A percentile compares a stretch with the other conserved stretches of the same genome.
Conservation (phyloP, 2,797 vertebrate species). For the Amblyraja radiata region DNA sequence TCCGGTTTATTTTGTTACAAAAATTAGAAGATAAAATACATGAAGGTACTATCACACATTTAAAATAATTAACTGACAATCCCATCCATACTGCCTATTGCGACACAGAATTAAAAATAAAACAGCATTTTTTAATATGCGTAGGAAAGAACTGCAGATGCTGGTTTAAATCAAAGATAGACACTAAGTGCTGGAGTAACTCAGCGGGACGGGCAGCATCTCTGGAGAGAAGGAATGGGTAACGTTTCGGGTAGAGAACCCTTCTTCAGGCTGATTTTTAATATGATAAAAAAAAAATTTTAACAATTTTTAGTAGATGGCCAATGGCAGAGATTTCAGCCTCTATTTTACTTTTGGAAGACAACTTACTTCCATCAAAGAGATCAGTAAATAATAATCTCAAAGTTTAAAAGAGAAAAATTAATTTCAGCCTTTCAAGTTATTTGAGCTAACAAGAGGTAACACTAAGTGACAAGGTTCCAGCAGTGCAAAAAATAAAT, state of each 20-base stretch:
- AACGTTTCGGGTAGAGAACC: too few relatives aligned
- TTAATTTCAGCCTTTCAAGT: neutral
- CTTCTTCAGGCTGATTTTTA: too few relatives aligned
- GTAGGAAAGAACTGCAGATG: too few relatives aligned
- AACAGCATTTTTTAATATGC: too few relatives aligned
- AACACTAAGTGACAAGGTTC: neutral
- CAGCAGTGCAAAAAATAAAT: neutral
- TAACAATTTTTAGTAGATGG: neutral
- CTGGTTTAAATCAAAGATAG: too few relatives aligned
- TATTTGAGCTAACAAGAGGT: neutral
- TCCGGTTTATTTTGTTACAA: neutral
- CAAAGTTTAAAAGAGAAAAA: neutral
- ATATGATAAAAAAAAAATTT: neutral
- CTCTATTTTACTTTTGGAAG: neutral
- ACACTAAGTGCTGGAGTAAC: too few relatives aligned
- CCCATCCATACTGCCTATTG: neutral
- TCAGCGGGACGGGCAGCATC: too few relatives aligned
- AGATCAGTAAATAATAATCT: neutral
- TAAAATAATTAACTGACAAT: conserved; percentile 19
- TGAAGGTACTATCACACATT: neutral
- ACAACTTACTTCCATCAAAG: neutral
- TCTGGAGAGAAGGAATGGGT: too few relatives aligned
- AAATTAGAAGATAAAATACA: neutral
- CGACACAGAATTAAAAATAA: too few relatives aligned
- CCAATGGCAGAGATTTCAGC: neutral